phyloP scores from a whole-genome alignment of 2,888 invertebrate species.

The Phyllotreta cruciferae region DNA sequence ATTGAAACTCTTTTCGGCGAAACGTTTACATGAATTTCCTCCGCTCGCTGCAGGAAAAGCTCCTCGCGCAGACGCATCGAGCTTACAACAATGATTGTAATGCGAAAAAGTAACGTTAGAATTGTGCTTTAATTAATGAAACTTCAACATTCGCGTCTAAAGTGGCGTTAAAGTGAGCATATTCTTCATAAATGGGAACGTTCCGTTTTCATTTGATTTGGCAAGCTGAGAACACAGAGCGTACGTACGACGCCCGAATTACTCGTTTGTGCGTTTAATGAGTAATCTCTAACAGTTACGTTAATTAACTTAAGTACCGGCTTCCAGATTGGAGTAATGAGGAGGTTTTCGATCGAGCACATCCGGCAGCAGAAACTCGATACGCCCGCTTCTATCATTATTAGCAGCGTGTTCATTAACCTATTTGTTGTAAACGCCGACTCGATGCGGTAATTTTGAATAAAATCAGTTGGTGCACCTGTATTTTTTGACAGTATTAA shows the following conservation, averaged over 20 bases:
- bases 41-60: too few species aligned
- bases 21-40: too few species aligned
- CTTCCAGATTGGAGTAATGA: conserved; percentile 22
- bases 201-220: too few species aligned
- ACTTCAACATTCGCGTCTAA: too few species aligned
- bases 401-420: conserved; percentile 1
- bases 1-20: not conserved
- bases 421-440: not conserved
- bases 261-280: conserved; percentile 25
- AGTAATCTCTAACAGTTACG: conserved; percentile 26
- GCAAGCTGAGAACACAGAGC: too few species aligned
- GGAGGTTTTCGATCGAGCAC: conserved; percentile 16
- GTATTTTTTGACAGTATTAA: too few species aligned
- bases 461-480: not conserved
- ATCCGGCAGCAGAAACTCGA: conserved; percentile 17
- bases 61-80: too few species aligned
- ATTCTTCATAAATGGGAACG: too few species aligned
- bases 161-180: too few species aligned
- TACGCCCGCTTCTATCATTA: conserved; percentile 3
- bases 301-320: conserved; percentile 27
- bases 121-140: too few species aligned
- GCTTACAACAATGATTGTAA: too few species aligned
- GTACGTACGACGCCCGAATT: conserved; percentile 8
- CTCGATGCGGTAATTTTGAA: not conserved
- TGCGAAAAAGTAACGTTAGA: too few species aligned